Base-by-base conservation (phyloP, 2,888 invertebrate species). In the Theodoxus fluviatilis region DNA sequence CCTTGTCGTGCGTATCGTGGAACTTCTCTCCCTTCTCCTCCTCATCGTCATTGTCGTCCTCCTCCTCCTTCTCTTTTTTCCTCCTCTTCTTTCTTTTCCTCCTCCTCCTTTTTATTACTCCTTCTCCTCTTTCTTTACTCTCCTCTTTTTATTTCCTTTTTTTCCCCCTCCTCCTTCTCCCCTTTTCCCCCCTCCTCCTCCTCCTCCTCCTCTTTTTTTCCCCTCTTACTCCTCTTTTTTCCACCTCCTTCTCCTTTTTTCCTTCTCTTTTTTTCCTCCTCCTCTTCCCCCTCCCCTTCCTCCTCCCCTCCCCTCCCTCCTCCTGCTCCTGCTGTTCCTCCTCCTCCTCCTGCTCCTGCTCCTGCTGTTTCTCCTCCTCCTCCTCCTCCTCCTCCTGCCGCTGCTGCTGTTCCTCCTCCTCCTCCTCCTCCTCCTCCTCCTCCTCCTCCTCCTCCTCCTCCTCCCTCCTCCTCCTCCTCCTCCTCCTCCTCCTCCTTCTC, bases 231-330 rank as follows among this genome's bases (percentile, higher is more conserved):
- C 12, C 6, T 57, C 57, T 57, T 15, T 57, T 31, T 57, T 15
- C 31, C 57, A 28, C 28, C 31, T 31, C 31, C 52, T 43, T 22
- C 4, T n/a, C 9, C 1, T 66, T 12, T 15, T 22, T 15, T 38
- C 35, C n/a, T 22, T 25, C 33, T 49, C 25, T 9, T 33, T 22
- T 28, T 33, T 25, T 12, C 67, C 47, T 22, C 33, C 47, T 55
- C 57, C 33, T 31, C 38, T 22, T 35, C 47, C 38, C 49, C 31
- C 52, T 49, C 33, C 28, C 7, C 12, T 25, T 49, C 38, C 37
- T 25, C 35, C 52, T 52, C 68, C 28, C 28, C 6, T 37, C 25
- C 52, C 31, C 52, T 67, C 40, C 15, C 61, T 68, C 59, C n/a
- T 35, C 37, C n/a, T 66, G n/a, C 65, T 1, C 15, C 35, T 25